Conservation (phyloP, 64 coral and sea anemone species). For the Montipora foliosa region DNA sequence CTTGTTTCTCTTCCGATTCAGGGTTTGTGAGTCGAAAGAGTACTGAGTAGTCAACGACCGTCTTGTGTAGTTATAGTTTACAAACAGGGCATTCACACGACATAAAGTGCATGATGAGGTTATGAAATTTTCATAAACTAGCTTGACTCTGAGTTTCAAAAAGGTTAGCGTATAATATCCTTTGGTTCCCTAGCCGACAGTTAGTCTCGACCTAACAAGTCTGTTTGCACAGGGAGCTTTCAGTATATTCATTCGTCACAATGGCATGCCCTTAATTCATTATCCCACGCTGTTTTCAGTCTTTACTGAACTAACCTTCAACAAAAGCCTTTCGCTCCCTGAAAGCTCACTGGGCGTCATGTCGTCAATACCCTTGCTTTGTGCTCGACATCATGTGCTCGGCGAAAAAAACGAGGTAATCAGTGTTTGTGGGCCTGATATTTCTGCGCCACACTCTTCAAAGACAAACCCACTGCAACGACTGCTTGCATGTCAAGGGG, state of each 20-base stretch:
- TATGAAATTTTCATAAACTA: too few relatives aligned
- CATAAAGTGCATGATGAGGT: too few relatives aligned
- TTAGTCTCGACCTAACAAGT: neutral
- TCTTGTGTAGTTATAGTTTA: too few relatives aligned
- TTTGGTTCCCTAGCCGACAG: too few relatives aligned
- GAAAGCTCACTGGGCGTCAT: neutral
- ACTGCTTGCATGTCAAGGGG: neutral
- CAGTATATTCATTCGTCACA: neutral
- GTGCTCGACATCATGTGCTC: slow-evolving; percentile 19
- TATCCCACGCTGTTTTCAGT: neutral
- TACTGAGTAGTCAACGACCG: too few relatives aligned
- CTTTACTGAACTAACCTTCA: slow-evolving; percentile 33
- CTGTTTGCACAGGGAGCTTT: neutral
- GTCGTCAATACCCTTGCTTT: neutral
- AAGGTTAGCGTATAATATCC: too few relatives aligned
- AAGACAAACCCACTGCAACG: neutral
- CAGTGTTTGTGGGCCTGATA: neutral
- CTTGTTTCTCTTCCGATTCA: too few relatives aligned
- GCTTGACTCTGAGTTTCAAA: too few relatives aligned
- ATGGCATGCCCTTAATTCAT: neutral
- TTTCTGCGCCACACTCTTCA: neutral
- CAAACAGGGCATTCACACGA: too few relatives aligned
- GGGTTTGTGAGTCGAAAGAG: too few relatives aligned
- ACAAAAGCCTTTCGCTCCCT: neutral
- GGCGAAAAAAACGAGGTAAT: neutral